A percentile compares a stretch with the other conserved stretches of the same genome.
phyloP scores from a whole-genome alignment of 1,140 invertebrate genomes.

The Bombus superbus region DNA sequence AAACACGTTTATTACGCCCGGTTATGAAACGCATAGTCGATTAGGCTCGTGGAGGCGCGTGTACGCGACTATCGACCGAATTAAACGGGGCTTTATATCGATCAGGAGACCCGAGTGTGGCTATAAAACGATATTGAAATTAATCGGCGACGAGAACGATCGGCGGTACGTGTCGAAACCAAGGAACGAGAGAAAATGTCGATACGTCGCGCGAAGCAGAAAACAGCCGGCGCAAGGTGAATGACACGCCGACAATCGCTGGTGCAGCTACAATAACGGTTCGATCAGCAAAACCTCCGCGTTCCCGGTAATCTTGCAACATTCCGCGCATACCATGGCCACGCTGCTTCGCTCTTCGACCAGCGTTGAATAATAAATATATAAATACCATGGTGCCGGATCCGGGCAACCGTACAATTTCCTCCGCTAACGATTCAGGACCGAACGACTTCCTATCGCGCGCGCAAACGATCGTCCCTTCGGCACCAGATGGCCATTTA shows the following conservation, averaged over 20 bases:
- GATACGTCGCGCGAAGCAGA: conserved; percentile 34
- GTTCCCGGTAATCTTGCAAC: conserved; percentile 40
- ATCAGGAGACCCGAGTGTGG: neutral
- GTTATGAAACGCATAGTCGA: neutral
- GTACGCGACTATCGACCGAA: neutral
- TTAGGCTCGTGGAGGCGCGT: neutral
- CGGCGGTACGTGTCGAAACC: neutral
- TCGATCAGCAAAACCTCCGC: conserved; percentile 44
- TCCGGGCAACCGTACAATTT: conserved; percentile 14
- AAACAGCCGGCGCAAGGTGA: conserved; percentile 44
- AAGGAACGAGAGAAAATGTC: conserved; percentile 43
- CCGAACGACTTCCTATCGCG: conserved; percentile 22
- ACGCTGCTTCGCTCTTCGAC: neutral
- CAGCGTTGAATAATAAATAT: conserved; percentile 15
- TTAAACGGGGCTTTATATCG: conserved; percentile 7
- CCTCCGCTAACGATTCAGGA: neutral
- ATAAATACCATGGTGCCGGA: conserved; percentile 9
- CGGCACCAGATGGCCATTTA: neutral
- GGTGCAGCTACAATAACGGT: conserved; percentile 39
- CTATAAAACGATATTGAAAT: conserved; percentile 3
- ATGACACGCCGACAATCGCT: conserved; percentile 43
- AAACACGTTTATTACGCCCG: no score
- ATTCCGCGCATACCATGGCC: conserved; percentile 5
- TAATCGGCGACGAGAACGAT: conserved; percentile 11
- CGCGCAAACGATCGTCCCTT: no score